Evolutionary conservation across 2,113 vertebrate species (phyloP), one percentile per base, ranked within the genome.

Genomic region (Mirounga angustirostris): DNA sequence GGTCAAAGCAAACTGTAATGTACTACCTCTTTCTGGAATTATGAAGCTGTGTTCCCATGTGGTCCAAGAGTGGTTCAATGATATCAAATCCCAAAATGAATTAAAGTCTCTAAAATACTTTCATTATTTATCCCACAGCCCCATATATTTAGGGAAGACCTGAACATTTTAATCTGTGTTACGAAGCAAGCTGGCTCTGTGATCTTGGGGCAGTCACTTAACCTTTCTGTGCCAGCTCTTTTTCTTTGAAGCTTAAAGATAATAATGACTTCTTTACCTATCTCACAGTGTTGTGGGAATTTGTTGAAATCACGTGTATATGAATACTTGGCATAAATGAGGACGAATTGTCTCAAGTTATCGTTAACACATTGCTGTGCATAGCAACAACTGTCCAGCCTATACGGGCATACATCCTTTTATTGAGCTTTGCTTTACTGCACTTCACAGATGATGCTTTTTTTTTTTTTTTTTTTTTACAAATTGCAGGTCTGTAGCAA

Each of bases 21-120:
- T 78, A 30, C 2, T 50, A 43, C 36, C 10, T 40, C 21, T 30
- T 52, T 16, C 78, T 93, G 73, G 79, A 95, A 97, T 95, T 61
- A 91, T 22, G 26, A 92, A n/a, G 28, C 7, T 82, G 18, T 85
- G 67, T 63, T 95, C 50, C 67, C 40, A 63, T 50, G 19, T 46
- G 16, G n/a, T 52, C 15, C 43, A 92, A 9, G 12, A 43, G 14
- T 65, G 59, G 81, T 26, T 89, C 54, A n/a, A 43, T 16, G 36
- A 36, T 93, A 95, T 36, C 85, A 94, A 98, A 76, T 16, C 54
- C 43, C n/a, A 89, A 82, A 94, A 92, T 92, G 7, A 90, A 71
- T 36, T 36, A 36, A 36, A 36, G 36, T 36, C 36, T 36, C 36
- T 86, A 86, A 97, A 76, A 71, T 95, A n/a, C 1, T 67, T 89